These are phyloP conservation scores for Todiramphus saurophagus DNA, from an alignment of 2,113 vertebrate species.

Conservation along the genomic window DNA sequence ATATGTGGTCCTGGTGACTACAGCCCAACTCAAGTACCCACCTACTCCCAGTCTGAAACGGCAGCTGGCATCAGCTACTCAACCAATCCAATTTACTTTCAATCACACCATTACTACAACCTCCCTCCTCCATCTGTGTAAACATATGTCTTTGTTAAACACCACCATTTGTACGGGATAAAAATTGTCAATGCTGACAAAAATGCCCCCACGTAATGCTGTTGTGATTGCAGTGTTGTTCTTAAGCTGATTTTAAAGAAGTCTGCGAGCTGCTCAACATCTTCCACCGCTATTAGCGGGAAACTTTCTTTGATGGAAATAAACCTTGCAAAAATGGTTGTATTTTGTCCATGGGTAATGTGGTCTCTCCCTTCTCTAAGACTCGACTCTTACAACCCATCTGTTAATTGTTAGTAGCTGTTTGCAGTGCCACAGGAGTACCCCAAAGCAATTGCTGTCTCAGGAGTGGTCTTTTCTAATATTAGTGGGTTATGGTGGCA, in stretches of 20 bases:
- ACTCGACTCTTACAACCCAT: background rate
- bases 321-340: background rate
- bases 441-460: background rate
- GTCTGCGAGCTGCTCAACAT: constrained; percentile 45
- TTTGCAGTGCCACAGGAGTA: background rate
- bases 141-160: constrained; percentile 71
- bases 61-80: constrained; percentile 62
- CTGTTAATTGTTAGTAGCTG: background rate
- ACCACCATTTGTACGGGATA: constrained; percentile 63
- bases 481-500: background rate
- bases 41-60: constrained; percentile 48
- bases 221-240: constrained; percentile 60
- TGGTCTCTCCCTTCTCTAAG: background rate
- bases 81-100: constrained; percentile 67
- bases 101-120: constrained; percentile 69
- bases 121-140: constrained; percentile 66
- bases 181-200: constrained; percentile 71
- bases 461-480: background rate
- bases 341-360: background rate
- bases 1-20: background rate
- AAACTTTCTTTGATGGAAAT: background rate
- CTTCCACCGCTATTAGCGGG: constrained; percentile 1
- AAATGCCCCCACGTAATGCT: constrained; percentile 65
- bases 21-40: constrained; percentile 23
- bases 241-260: constrained; percentile 55